phyloP scores from a whole-genome alignment of 2,797 vertebrate species.

The Liasis olivaceus region DNA sequence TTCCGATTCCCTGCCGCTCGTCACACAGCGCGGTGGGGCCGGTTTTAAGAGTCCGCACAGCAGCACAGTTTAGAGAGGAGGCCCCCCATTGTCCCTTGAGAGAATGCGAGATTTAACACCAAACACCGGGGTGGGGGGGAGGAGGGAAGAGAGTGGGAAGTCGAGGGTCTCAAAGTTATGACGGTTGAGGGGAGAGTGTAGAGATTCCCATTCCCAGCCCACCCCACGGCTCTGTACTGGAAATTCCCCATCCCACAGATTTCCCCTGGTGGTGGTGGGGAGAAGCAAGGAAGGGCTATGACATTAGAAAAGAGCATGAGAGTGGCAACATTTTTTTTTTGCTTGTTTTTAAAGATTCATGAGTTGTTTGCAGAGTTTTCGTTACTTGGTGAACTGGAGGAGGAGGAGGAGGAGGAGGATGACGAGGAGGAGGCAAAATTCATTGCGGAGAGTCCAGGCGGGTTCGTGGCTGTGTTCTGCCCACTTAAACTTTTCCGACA shows the following conservation, averaged over 20 bases:
- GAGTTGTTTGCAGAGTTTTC: conserved; percentile 90
- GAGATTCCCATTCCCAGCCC: conserved; percentile 31
- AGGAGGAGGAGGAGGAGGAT: conserved; percentile 90
- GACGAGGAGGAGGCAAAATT: conserved; percentile 93
- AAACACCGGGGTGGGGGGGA: conserved; percentile 31
- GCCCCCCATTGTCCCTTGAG: conserved; percentile 14
- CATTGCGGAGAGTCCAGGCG: conserved; percentile 90
- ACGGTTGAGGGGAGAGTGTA: conserved; percentile 31
- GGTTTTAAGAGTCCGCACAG: conserved; percentile 47
- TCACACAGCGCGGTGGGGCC: conserved; percentile 30
- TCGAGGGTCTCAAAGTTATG: not conserved
- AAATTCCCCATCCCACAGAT: conserved; percentile 37
- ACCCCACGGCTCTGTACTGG: conserved; percentile 48
- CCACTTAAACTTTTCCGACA: conserved; percentile 97
- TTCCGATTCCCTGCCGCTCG: conserved; percentile 1
- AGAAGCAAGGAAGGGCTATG: conserved; percentile 42
- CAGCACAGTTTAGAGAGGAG: conserved; percentile 35
- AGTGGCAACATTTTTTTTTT: conserved; percentile 15
- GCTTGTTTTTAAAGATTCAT: conserved; percentile 72
- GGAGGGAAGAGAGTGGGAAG: not conserved
- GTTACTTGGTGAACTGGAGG: conserved; percentile 90
- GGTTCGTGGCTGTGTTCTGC: conserved; percentile 97
- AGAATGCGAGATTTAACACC: conserved; percentile 54
- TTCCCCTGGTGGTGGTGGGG: not conserved
- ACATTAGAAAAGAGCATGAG: conserved; percentile 50